Conservation (phyloP, 2,113 vertebrate genomes). For the Paralichthys olivaceus region DNA sequence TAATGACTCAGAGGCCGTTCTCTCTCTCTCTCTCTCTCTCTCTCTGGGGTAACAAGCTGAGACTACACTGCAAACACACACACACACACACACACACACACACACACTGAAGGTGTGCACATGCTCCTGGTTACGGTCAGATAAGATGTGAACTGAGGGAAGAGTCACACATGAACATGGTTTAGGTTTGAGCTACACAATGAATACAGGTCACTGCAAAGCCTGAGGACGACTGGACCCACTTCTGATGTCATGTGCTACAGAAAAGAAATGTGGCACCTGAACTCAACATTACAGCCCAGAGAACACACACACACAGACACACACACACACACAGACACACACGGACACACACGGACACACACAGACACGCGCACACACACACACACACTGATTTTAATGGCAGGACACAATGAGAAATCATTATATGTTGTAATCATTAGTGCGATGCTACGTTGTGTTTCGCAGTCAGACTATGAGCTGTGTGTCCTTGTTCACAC, state of each 20-base stretch:
- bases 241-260: constrained; percentile 57
- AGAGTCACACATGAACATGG: too few species aligned
- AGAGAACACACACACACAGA: constrained; percentile 33
- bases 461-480: constrained; percentile 25
- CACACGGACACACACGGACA: constrained; percentile 1
- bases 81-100: too few species aligned
- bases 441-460: neutral
- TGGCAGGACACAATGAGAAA: neutral
- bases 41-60: constrained; percentile 67
- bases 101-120: too few species aligned
- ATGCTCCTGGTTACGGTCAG: too few species aligned
- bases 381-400: neutral
- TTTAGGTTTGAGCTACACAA: too few species aligned
- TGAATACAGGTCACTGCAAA: too few species aligned
- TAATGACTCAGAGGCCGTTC: constrained; percentile 71
- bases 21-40: constrained; percentile 49
- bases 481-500: constrained; percentile 63
- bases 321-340: constrained; percentile 25
- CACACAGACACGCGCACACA: constrained; percentile 1
- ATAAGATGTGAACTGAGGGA: too few species aligned
- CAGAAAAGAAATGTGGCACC: constrained; percentile 67
- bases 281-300: constrained; percentile 63
- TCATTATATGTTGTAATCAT: neutral
- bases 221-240: constrained; percentile 23
- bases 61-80: constrained; percentile 65